Conservation (phyloP, 2,113 vertebrate species). For the Labeo catla region DNA sequence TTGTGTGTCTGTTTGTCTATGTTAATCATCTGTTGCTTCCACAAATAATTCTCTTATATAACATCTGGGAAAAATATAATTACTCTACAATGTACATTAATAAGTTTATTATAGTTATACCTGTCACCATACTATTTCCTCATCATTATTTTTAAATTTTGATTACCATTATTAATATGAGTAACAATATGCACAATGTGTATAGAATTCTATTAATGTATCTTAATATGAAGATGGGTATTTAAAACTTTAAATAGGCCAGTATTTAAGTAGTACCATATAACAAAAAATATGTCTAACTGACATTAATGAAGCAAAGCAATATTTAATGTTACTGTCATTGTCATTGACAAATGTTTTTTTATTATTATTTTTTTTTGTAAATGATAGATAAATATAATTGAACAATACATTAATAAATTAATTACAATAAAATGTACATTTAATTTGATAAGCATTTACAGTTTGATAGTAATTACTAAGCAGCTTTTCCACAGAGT, state of each 20-base stretch:
- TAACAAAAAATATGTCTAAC: neutral
- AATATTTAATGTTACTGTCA: neutral
- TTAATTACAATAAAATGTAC: neutral
- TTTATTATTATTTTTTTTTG: neutral
- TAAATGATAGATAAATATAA: neutral
- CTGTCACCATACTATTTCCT: neutral
- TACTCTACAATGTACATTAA: neutral
- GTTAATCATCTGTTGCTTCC: conserved; percentile 33
- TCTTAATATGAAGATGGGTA: neutral
- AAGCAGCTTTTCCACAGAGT: neutral
- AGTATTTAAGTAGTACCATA: neutral
- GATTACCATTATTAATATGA: neutral
- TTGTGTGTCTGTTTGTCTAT: conserved; percentile 23
- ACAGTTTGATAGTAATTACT: neutral
- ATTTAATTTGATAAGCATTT: neutral
- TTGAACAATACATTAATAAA: neutral
- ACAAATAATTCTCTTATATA: conserved; percentile 15
- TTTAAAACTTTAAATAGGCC: neutral
- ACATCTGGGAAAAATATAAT: neutral
- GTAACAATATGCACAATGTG: neutral
- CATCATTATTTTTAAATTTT: neutral
- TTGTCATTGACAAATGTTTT: neutral
- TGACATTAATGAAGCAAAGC: neutral
- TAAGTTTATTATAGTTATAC: neutral
- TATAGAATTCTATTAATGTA: neutral